Base-by-base conservation (phyloP, 2,113 vertebrate genomes). In the Sterrhoptilus dennistouni region DNA sequence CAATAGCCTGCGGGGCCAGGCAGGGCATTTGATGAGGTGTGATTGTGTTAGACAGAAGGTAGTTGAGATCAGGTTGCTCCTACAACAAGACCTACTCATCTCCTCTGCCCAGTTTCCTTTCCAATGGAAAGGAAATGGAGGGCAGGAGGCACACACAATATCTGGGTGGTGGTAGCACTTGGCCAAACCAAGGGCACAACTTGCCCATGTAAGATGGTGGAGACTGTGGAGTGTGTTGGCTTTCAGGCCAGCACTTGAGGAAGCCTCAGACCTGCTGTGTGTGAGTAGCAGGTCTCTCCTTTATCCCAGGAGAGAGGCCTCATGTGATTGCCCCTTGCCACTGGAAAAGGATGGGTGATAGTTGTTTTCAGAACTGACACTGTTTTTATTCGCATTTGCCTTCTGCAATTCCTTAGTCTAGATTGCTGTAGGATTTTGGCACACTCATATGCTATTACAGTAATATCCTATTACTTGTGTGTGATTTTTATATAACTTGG, bases 171-270 rank as follows among this genome's bases (percentile, higher is more conserved):
- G 76, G 65, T 61, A 53, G 75, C 42, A 29, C 25, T 35, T 61
- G 8, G 56, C 74, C 40, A 14, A 3, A 35, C 70, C 29, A 49
- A 29, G 42, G 42, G 60, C 60, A 56, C 50, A 60, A 20, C 4
- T 25, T 38, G 47, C n/a, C 52, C 0, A 0, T 5, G 35, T 60
- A 78, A 68, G 72, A 3, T 14, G 29, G 23, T 9, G 31, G 16
- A 24, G 38, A 35, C 75, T 45, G 38, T 38, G 28, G 11, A 18
- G 35, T 5, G 35, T 28, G 33, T 40, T 21, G 23, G 65, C 6
- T 8, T 27, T 79, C 65, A 52, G 47, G 17, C 42, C 63, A 42
- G 68, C 4, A 0, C 69, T 74, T 45, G 2, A 9, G 50, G 57
- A 36, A 44, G 56, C 0, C 1, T 85, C 47, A 75, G 23, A 13